Percentiles rank a stretch among this genome's conserved stretches.
These are phyloP conservation scores for Cataglyphis rosenhaueri DNA, from an alignment of 2,888 invertebrate species.

Conservation along the genomic window DNA sequence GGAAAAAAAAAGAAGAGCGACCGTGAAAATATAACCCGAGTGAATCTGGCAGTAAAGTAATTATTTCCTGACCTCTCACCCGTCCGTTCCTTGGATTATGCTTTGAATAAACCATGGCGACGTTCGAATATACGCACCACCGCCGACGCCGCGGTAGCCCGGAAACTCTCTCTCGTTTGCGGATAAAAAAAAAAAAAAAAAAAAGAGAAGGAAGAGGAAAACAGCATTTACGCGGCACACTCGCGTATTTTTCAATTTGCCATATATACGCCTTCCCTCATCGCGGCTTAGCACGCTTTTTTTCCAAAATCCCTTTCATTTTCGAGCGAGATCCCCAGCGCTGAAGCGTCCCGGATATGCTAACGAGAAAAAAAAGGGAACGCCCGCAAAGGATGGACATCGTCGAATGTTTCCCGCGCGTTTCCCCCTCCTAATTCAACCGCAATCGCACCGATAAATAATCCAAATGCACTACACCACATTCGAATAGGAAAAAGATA, in stretches of 20 bases:
- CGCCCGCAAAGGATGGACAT: conserved; percentile 15
- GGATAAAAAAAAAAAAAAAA: conserved; percentile 39
- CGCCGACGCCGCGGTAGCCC: conserved; percentile 20
- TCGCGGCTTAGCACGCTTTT: conserved; percentile 56
- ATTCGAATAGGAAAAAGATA: neutral
- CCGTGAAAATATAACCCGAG: conserved; percentile 33
- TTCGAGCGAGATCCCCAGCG: conserved; percentile 31
- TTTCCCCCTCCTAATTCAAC: conserved; percentile 46
- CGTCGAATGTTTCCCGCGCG: neutral
- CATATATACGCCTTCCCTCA: conserved; percentile 39
- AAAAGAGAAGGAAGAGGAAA: conserved; percentile 26
- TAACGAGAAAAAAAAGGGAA: conserved; percentile 41
- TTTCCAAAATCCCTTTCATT: conserved; percentile 54
- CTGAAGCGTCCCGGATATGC: conserved; percentile 16
- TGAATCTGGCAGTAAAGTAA: conserved; percentile 50
- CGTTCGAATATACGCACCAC: conserved; percentile 41
- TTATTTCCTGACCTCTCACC: conserved; percentile 43
- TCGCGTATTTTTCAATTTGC: conserved; percentile 66
- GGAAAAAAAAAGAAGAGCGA: neutral
- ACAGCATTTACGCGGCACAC: conserved; percentile 53
- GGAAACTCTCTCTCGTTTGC: conserved; percentile 39
- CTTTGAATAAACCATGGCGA: conserved; percentile 51
- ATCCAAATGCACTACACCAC: conserved; percentile 1
- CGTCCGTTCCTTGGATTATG: conserved; percentile 49
- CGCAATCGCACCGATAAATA: conserved; percentile 38